phyloP scores from a whole-genome alignment of 2,888 invertebrate genomes.

The Sinelater perroti region DNA sequence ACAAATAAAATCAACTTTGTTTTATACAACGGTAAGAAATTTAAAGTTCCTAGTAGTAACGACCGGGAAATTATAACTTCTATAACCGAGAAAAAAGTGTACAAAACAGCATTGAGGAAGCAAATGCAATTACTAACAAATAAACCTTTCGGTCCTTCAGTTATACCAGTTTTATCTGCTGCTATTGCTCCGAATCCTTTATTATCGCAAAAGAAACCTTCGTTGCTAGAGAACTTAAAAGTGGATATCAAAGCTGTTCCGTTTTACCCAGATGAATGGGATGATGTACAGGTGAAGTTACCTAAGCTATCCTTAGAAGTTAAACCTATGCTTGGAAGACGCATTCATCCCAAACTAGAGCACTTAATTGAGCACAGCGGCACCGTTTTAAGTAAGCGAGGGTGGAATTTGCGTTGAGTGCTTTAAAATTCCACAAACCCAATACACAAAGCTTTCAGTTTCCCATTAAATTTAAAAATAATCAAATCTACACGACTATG shows the following conservation, averaged over 20 bases:
- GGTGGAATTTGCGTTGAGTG: conserved; percentile 67
- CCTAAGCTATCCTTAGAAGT: conserved; percentile 65
- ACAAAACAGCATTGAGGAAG: not conserved
- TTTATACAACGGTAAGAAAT: conserved; percentile 34
- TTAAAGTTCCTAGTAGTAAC: conserved; percentile 34
- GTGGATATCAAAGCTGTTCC: conserved; percentile 44
- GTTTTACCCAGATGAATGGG: conserved; percentile 61
- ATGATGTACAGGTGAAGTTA: conserved; percentile 61
- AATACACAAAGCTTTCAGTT: conserved; percentile 62
- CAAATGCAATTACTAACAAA: not conserved
- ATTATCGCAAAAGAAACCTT: conserved; percentile 23
- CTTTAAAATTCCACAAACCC: conserved; percentile 57
- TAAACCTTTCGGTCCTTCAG: too few species aligned
- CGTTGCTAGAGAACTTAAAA: conserved; percentile 15
- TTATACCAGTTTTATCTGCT: too few species aligned
- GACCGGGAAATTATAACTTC: conserved; percentile 28
- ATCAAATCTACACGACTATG: conserved; percentile 68
- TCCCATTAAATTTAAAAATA: conserved; percentile 66
- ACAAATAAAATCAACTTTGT: conserved; percentile 26
- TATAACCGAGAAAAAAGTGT: conserved; percentile 21
- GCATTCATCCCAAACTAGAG: conserved; percentile 60
- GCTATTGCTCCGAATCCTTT: not conserved
- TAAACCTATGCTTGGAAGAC: conserved; percentile 61
- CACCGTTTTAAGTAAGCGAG: conserved; percentile 61
- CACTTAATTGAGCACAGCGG: conserved; percentile 59